These are phyloP conservation scores for Erpobdella octoculata DNA, from an alignment of 2,888 invertebrate species.

Conservation along the genomic window DNA sequence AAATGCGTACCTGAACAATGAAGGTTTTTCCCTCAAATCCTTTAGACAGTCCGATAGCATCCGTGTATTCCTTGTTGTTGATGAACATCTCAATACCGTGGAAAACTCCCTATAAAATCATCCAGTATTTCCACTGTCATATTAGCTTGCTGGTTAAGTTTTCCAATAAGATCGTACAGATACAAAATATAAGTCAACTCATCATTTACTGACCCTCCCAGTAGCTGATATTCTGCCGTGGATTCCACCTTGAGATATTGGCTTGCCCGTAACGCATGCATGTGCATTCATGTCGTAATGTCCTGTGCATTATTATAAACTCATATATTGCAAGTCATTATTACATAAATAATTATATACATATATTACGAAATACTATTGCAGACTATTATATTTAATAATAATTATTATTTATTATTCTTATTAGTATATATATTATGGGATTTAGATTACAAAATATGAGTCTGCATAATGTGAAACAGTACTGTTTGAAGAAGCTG, in stretches of 20 bases:
- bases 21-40: constrained; percentile 95
- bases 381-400: too few species aligned
- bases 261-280: constrained; percentile 95
- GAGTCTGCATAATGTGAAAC: too few species aligned
- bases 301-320: too few species aligned
- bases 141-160: not conserved
- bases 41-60: constrained; percentile 79
- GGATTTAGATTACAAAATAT: too few species aligned
- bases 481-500: too few species aligned
- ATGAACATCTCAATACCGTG: constrained; percentile 89
- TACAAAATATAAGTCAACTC: not conserved
- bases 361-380: too few species aligned
- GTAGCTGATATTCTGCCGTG: constrained; percentile 95
- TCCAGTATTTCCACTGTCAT: not conserved
- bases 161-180: not conserved
- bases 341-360: too few species aligned
- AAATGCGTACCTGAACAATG: constrained; percentile 74
- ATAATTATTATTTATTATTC: too few species aligned
- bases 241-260: constrained; percentile 90
- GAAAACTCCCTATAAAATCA: constrained; percentile 56
- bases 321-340: too few species aligned
- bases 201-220: constrained; percentile 58
- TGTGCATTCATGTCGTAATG: constrained; percentile 86
- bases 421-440: too few species aligned
- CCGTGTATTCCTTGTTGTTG: constrained; percentile 88